Conservation (phyloP, 2,888 invertebrate genomes). For the Trypoxylon attenuatum region DNA sequence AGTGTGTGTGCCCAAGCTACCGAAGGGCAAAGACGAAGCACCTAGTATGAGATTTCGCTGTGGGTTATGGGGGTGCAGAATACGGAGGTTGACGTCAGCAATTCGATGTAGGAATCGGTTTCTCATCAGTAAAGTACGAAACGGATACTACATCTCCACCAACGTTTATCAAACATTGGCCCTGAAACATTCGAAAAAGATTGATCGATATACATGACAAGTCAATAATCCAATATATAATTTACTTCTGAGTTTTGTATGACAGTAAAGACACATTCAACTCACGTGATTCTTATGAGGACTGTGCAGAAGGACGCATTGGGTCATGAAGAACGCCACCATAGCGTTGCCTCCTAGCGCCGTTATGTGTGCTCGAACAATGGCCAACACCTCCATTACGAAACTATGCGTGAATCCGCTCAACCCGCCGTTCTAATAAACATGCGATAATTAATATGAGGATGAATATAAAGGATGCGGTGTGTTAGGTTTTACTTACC, state of each 20-base stretch:
- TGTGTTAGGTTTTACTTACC: conserved; percentile 64
- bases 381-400: conserved; percentile 93
- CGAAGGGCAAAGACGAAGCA: conserved; percentile 27
- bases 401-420: conserved; percentile 97
- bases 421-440: conserved; percentile 86
- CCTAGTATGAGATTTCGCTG: conserved; percentile 4
- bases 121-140: conserved; percentile 80
- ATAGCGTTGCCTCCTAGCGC: conserved; percentile 96
- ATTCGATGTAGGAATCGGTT: conserved; percentile 59
- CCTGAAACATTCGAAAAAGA: no score
- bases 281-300: conserved; percentile 97
- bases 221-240: background rate
- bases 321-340: conserved; percentile 94
- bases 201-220: background rate
- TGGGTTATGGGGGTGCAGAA: conserved; percentile 68
- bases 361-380: conserved; percentile 93
- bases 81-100: conserved; percentile 71
- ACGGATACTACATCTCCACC: conserved; percentile 95
- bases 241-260: background rate
- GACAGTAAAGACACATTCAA: background rate
- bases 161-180: conserved; percentile 95
- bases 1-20: conserved; percentile 4
- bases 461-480: conserved; percentile 6
- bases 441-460: background rate
- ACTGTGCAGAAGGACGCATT: conserved; percentile 92